A percentile compares a stretch with the other conserved stretches of the same genome.
phyloP scores from a whole-genome alignment of 1,140 invertebrate species.

The Halotydeus destructor region DNA sequence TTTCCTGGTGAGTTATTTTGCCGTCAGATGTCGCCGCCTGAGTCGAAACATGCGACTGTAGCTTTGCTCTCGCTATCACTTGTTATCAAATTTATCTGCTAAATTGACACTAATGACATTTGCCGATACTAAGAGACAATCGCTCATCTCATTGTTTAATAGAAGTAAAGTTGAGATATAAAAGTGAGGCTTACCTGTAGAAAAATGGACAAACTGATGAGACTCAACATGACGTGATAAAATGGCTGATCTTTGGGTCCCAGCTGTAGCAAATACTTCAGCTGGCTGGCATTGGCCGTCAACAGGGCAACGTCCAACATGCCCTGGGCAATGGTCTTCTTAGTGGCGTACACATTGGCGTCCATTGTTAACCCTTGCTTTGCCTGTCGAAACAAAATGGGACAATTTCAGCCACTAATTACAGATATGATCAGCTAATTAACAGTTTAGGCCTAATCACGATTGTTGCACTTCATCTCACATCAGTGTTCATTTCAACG shows the following conservation, averaged over 20 bases:
- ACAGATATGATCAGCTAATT: no score
- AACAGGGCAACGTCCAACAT: slow-evolving; percentile 27
- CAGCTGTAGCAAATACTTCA: slow-evolving; percentile 46
- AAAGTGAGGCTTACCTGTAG: slow-evolving; percentile 43
- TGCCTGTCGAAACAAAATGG: no score
- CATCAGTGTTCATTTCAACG: no score
- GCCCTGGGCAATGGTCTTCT: slow-evolving; percentile 54
- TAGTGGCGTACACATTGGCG: slow-evolving; percentile 60
- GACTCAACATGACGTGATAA: slow-evolving; percentile 34
- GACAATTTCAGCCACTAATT: no score
- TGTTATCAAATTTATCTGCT: no score
- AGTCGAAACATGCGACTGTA: no score
- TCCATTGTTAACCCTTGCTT: no score
- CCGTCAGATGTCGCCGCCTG: no score
- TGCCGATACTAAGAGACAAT: background rate
- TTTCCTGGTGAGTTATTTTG: no score
- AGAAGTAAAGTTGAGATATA: background rate
- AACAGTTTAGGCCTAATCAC: no score
- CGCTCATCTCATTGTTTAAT: background rate
- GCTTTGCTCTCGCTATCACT: no score
- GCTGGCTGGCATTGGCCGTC: slow-evolving; percentile 48
- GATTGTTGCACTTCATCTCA: no score
- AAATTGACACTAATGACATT: background rate
- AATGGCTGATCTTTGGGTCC: slow-evolving; percentile 16
- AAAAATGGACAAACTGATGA: slow-evolving; percentile 62